Conservation (phyloP, 2,797 vertebrate species). For the Glossophaga mutica region DNA sequence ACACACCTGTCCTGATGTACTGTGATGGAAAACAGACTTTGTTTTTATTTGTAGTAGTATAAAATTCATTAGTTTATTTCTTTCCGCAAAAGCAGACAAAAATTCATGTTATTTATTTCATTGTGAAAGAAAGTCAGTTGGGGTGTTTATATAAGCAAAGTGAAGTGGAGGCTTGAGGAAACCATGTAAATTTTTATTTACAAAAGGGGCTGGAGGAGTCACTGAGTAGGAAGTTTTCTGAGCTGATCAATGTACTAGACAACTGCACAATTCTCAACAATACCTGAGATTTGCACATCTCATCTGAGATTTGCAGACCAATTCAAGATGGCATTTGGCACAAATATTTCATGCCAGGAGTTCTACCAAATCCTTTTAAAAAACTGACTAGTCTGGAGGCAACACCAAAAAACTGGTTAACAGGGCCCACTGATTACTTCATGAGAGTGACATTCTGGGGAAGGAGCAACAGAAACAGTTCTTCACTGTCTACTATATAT, state of each 20-base stretch:
- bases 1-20: neutral
- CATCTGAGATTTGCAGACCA: neutral
- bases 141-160: slow-evolving; percentile 9
- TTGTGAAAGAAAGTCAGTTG: slow-evolving; percentile 25
- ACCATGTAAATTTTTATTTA: slow-evolving; percentile 20
- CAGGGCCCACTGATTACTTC: neutral
- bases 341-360: neutral
- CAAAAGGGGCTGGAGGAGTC: neutral
- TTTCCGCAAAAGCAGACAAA: slow-evolving; percentile 42
- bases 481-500: neutral
- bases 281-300: neutral
- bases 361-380: slow-evolving; percentile 59
- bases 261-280: neutral
- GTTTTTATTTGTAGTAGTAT: slow-evolving; percentile 34
- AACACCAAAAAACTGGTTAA: neutral
- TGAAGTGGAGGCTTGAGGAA: neutral
- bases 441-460: neutral
- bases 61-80: slow-evolving; percentile 60
- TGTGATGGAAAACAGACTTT: slow-evolving; percentile 29
- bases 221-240: neutral
- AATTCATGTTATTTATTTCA: slow-evolving; percentile 19
- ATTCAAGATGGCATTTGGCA: slow-evolving; percentile 5
- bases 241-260: neutral
- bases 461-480: neutral
- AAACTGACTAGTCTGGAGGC: neutral